These are phyloP conservation scores for Eclectus roratus DNA, from an alignment of 2,113 vertebrate genomes.

Conservation along the genomic window DNA sequence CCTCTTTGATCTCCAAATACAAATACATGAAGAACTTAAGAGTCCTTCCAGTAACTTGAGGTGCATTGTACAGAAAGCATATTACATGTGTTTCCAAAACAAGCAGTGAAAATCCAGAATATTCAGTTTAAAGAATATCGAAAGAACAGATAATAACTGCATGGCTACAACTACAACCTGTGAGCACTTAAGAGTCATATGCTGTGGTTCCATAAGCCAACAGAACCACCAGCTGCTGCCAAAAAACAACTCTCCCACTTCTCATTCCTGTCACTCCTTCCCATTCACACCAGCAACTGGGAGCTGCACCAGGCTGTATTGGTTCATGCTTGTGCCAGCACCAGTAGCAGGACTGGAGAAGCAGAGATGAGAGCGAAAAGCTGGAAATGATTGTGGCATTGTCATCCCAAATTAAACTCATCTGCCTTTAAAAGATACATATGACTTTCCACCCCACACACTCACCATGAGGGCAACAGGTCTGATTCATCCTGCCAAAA, in stretches of 20 bases:
- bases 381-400: neutral
- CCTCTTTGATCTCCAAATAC: neutral
- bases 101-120: neutral
- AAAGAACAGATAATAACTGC: neutral
- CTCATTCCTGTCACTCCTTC: neutral
- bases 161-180: neutral
- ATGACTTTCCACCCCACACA: neutral
- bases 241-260: neutral
- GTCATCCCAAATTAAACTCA: neutral
- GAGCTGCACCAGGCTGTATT: neutral
- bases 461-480: neutral
- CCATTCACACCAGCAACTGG: neutral
- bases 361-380: neutral
- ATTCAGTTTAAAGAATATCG: neutral
- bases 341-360: neutral
- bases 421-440: neutral
- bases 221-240: neutral
- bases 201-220: neutral
- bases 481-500: neutral
- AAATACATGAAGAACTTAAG: neutral
- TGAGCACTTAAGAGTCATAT: neutral
- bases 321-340: neutral
- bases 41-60: neutral
- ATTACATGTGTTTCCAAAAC: neutral
- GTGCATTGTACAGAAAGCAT: neutral